These are phyloP conservation scores for Heliconius hermathena DNA, from an alignment of 1,140 invertebrate genomes.

Conservation along the genomic window DNA sequence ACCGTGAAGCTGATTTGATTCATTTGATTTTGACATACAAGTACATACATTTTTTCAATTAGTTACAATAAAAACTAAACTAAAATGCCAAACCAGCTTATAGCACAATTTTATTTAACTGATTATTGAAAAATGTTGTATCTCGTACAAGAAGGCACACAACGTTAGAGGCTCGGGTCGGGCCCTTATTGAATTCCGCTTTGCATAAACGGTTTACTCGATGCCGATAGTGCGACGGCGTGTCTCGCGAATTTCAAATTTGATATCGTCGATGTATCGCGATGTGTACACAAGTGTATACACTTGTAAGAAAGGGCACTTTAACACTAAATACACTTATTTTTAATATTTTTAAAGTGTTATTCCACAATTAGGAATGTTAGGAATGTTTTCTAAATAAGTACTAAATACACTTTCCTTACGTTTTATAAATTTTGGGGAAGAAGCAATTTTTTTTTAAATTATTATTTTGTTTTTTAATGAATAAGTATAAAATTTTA, in stretches of 20 bases:
- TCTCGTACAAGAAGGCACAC: slow-evolving; percentile 12
- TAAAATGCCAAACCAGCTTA: neutral
- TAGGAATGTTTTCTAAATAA: too few species aligned
- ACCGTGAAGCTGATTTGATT: too few species aligned
- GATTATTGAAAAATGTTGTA: neutral
- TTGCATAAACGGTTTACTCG: slow-evolving; percentile 48
- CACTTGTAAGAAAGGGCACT: neutral
- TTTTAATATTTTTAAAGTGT: too few species aligned
- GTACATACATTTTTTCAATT: neutral
- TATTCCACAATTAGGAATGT: too few species aligned
- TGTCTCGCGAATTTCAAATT: slow-evolving; percentile 40
- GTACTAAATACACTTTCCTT: neutral
- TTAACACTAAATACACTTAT: neutral
- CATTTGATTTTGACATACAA: neutral
- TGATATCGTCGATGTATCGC: slow-evolving; percentile 37
- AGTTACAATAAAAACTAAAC: neutral
- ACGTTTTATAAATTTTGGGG: too few species aligned
- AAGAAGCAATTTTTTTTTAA: too few species aligned
- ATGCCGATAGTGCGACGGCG: slow-evolving; percentile 28
- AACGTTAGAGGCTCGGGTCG: slow-evolving; percentile 22
- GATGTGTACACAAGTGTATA: neutral
- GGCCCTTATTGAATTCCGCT: slow-evolving; percentile 46
- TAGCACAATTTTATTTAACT: slow-evolving; percentile 4
- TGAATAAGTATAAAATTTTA: too few species aligned
- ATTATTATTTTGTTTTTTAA: too few species aligned